These are phyloP conservation scores for Haplotaxodon microlepis DNA, from an alignment of 2,113 vertebrate species.

Conservation along the genomic window DNA sequence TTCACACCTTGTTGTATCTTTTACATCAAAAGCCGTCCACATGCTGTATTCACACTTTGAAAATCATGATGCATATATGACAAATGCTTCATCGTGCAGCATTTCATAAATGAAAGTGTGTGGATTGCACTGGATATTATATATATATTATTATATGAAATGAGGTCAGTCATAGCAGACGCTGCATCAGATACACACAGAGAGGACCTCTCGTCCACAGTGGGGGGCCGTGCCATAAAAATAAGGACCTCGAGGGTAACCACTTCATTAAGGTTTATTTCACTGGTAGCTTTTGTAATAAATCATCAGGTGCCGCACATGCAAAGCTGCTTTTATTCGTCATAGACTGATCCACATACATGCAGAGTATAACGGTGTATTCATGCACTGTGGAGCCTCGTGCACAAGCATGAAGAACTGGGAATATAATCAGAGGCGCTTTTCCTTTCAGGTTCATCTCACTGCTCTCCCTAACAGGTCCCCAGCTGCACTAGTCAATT, in stretches of 20 bases:
- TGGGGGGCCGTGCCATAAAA: not conserved
- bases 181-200: not conserved
- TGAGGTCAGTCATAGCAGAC: not conserved
- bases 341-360: not conserved
- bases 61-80: not conserved
- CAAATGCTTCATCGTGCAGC: not conserved
- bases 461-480: slow-evolving; percentile 5
- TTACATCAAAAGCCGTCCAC: not conserved
- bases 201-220: not conserved
- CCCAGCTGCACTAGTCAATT: slow-evolving; percentile 22
- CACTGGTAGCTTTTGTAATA: not conserved
- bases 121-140: not conserved
- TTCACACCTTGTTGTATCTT: fast-evolving
- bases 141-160: not conserved
- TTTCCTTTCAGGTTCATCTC: not conserved
- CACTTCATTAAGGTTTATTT: not conserved
- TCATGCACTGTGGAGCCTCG: not conserved
- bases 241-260: not conserved
- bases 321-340: not conserved
- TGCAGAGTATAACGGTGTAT: not conserved
- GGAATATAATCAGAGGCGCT: not conserved
- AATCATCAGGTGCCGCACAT: not conserved
- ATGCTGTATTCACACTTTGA: not conserved
- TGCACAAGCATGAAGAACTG: not conserved
- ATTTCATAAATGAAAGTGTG: not conserved